These are phyloP conservation scores for Drosophila tsacasi DNA, from an alignment of 1,140 invertebrate species.

Conservation along the genomic window DNA sequence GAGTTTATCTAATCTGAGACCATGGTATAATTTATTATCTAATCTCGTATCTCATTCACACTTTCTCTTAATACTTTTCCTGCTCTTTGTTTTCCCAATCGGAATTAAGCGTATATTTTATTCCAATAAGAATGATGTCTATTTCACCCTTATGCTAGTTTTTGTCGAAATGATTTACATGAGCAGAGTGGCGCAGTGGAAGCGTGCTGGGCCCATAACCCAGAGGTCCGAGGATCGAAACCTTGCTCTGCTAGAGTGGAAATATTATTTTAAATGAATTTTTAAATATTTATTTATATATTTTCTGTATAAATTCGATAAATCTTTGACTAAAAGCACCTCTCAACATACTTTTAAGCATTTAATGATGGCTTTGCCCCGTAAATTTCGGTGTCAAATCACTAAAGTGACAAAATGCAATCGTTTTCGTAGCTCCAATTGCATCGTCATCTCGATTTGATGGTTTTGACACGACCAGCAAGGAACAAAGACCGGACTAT, in stretches of 20 bases:
- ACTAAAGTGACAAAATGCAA: constrained; percentile 60
- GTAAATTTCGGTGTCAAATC: constrained; percentile 32
- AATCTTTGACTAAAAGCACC: not conserved
- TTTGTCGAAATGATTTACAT: not conserved
- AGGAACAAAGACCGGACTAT: constrained; percentile 35
- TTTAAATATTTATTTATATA: not conserved
- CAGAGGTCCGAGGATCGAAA: constrained; percentile 98
- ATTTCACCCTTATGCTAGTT: not conserved
- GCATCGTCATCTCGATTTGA: constrained; percentile 66
- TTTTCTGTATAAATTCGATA: not conserved
- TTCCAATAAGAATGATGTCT: not conserved
- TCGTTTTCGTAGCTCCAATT: constrained; percentile 52
- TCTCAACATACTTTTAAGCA: constrained; percentile 1
- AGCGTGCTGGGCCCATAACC: constrained; percentile 99
- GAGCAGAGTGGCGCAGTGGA: constrained; percentile 98
- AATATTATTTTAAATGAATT: not conserved
- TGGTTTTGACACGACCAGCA: constrained; percentile 59
- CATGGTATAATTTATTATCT: not conserved
- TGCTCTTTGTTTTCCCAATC: not conserved
- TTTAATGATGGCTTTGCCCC: constrained; percentile 48
- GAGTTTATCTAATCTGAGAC: not conserved
- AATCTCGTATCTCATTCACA: not conserved
- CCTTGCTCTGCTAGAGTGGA: constrained; percentile 92
- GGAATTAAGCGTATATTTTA: not conserved
- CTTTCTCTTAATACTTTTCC: not conserved